Percentiles rank a stretch among this genome's conserved stretches.
phyloP scores from a whole-genome alignment of 2,888 invertebrate genomes.

The Aporophyla lueneburgensis region DNA sequence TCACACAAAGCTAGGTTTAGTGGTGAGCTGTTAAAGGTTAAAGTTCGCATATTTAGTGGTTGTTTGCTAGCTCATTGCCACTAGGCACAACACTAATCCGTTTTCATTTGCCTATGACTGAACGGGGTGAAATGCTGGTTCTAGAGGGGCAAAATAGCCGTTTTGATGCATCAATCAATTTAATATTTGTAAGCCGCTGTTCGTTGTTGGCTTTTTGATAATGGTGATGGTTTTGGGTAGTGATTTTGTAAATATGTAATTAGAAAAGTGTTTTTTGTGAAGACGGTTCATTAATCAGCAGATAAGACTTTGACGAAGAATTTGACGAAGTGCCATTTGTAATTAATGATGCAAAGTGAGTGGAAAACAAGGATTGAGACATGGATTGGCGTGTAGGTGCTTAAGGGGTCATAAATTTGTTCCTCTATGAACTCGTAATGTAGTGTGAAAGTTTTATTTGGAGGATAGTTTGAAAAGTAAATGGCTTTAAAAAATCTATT shows the following conservation, averaged over 20 bases:
- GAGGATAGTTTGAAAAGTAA: neutral
- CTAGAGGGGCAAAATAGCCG: constrained; percentile 19
- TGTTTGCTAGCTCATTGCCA: constrained; percentile 57
- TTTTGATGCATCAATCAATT: constrained; percentile 36
- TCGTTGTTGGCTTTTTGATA: neutral
- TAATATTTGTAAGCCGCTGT: constrained; percentile 7
- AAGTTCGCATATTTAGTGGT: constrained; percentile 56
- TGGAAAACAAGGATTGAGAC: neutral
- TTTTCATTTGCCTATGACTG: constrained; percentile 52
- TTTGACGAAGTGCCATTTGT: neutral
- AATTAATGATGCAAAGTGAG: neutral
- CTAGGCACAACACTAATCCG: constrained; percentile 54
- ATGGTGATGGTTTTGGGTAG: neutral
- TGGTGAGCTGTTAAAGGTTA: constrained; percentile 51
- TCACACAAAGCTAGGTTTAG: constrained; percentile 59
- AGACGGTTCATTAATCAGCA: neutral
- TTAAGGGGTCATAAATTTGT: neutral
- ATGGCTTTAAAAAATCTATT: neutral
- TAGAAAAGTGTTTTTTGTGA: neutral
- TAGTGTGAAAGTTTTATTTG: neutral
- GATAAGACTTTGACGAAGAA: too few relatives aligned
- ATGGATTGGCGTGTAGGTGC: neutral
- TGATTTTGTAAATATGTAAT: neutral
- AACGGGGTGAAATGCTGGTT: constrained; percentile 31
- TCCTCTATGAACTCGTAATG: neutral